phyloP scores from a whole-genome alignment of 2,797 vertebrate species.

The Carduelis carduelis region DNA sequence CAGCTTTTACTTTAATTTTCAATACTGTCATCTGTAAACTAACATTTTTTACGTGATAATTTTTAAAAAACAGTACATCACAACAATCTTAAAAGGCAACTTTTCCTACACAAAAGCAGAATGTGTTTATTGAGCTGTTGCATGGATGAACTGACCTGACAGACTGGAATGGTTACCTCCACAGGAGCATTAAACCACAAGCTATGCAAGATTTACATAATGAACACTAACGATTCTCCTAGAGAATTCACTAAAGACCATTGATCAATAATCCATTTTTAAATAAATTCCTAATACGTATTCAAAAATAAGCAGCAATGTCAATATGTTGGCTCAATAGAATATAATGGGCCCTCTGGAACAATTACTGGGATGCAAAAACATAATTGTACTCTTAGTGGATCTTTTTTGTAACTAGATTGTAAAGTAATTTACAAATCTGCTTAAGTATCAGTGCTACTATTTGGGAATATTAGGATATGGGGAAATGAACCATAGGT shows the following conservation, averaged over 20 bases:
- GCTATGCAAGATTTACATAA: neutral
- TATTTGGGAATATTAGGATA: neutral
- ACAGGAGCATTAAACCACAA: constrained; percentile 1
- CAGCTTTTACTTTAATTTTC: neutral
- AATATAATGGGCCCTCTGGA: neutral
- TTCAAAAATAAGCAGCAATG: neutral
- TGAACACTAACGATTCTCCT: neutral
- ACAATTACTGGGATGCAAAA: neutral
- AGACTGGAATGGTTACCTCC: neutral
- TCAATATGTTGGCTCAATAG: neutral
- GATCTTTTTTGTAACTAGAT: neutral
- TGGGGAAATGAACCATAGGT: neutral
- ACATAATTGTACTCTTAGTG: neutral
- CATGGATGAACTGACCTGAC: neutral
- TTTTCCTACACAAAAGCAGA: neutral
- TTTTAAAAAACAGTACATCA: neutral
- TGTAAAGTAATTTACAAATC: neutral
- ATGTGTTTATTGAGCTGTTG: neutral
- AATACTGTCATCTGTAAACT: neutral
- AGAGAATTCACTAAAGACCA: neutral
- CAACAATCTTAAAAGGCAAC: neutral
- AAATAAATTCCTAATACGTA: neutral
- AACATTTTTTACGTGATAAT: neutral
- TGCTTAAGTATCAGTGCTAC: neutral
- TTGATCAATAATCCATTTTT: neutral